A percentile compares a stretch with the other conserved stretches of the same genome.
Evolutionary conservation across 2,113 vertebrate species (phyloP).

Genomic region (Bothrops jararaca): DNA sequence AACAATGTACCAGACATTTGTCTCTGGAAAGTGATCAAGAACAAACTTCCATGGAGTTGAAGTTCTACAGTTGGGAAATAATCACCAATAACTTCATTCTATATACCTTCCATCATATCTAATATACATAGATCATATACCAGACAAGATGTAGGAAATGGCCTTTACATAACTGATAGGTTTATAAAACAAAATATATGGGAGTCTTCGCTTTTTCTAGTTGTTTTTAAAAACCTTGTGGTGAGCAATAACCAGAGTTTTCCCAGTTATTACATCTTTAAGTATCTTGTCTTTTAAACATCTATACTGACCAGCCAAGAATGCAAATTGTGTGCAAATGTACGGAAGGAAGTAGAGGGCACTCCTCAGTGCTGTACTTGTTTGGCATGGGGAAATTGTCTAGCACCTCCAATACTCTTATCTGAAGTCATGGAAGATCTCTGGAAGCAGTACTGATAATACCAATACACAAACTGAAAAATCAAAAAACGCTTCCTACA

Average conservation of each 20-base stretch:
- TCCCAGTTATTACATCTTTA: neutral
- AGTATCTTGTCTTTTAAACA: neutral
- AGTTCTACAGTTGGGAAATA: neutral
- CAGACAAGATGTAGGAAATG: neutral
- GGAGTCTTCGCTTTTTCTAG: neutral
- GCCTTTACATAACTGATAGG: neutral
- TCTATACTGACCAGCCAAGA: neutral
- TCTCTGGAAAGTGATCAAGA: neutral
- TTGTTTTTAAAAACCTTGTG: neutral
- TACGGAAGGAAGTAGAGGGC: neutral
- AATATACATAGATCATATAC: neutral
- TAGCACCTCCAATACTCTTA: neutral
- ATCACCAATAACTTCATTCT: neutral
- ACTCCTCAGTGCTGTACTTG: neutral
- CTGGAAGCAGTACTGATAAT: neutral
- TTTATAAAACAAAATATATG: neutral
- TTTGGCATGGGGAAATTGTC: neutral
- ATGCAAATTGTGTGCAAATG: neutral
- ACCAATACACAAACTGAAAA: neutral
- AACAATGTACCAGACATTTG: neutral
- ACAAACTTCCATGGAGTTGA: neutral
- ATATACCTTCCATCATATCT: neutral
- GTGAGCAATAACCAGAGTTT: neutral
- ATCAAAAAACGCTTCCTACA: neutral
- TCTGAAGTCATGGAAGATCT: neutral